A percentile compares a stretch with the other conserved stretches of the same genome.
Conservation (phyloP, 2,888 invertebrate species). For the Eristalinus sepulchralis region DNA sequence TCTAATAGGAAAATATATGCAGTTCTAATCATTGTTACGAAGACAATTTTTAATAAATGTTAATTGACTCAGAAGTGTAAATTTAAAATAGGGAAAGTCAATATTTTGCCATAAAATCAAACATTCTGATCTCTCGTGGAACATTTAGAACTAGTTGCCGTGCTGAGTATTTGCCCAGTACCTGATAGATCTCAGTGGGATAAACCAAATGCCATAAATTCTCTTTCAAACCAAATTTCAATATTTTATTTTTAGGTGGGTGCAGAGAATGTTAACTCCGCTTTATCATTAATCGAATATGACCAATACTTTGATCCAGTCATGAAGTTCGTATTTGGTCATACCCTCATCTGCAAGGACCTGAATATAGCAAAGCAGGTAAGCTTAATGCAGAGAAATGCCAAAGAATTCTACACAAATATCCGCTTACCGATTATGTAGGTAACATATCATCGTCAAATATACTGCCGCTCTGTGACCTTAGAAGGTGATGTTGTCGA, state of each 20-base stretch:
- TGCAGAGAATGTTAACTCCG: conserved; percentile 89
- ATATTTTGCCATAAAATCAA: no score
- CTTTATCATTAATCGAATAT: conserved; percentile 89
- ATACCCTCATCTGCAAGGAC: conserved; percentile 90
- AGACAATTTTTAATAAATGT: no score
- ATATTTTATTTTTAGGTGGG: conserved; percentile 84
- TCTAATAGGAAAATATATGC: no score
- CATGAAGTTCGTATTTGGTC: conserved; percentile 94
- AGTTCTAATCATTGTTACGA: no score
- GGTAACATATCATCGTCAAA: conserved; percentile 88
- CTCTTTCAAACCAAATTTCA: neutral
- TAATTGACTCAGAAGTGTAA: no score
- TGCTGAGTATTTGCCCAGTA: no score
- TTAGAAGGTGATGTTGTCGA: conserved; percentile 95
- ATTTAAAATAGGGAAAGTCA: no score
- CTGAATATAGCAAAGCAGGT: conserved; percentile 88
- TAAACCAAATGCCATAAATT: no score
- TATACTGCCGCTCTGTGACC: conserved; percentile 89
- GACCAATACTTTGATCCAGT: conserved; percentile 86
- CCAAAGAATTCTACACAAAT: neutral
- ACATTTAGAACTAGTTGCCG: no score
- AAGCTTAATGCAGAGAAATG: neutral
- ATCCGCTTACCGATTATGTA: conserved; percentile 70
- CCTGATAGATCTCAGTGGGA: no score
- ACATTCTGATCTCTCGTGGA: no score